Evolutionary conservation across 2,888 invertebrate genomes (phyloP).

Genomic region (Furcula furcula): DNA sequence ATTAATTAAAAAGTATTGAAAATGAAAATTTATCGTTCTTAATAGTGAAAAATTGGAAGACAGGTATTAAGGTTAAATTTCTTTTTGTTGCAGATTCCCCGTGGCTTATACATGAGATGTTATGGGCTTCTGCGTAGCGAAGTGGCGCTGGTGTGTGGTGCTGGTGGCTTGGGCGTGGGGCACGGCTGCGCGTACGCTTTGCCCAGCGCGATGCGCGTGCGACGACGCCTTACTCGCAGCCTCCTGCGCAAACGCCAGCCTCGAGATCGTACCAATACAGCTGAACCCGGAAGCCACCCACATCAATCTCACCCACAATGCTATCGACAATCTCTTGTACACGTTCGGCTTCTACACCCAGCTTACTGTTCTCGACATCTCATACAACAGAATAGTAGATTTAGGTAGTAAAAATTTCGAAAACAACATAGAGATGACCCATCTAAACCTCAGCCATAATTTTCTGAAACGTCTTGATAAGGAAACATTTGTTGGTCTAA

Average conservation of each 20-base stretch:
- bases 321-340: slow-evolving; percentile 89
- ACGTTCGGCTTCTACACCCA: slow-evolving; percentile 91
- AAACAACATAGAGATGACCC: slow-evolving; percentile 86
- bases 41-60: no score
- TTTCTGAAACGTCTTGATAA: slow-evolving; percentile 86
- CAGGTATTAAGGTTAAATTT: no score
- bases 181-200: slow-evolving; percentile 83
- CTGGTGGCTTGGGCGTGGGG: slow-evolving; percentile 80
- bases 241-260: slow-evolving; percentile 88
- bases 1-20: no score
- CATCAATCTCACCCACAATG: slow-evolving; percentile 92
- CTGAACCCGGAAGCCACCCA: slow-evolving; percentile 92
- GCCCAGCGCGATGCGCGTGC: slow-evolving; percentile 91
- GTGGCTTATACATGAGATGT: slow-evolving; percentile 77
- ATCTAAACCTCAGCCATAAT: slow-evolving; percentile 90
- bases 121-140: slow-evolving; percentile 78
- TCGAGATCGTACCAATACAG: slow-evolving; percentile 94
- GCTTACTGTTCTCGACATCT: slow-evolving; percentile 90
- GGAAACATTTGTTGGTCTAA: slow-evolving; percentile 88
- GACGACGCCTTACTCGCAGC: slow-evolving; percentile 89
- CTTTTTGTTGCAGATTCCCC: slow-evolving; percentile 58
- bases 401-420: slow-evolving; percentile 92
- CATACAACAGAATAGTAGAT: slow-evolving; percentile 89
- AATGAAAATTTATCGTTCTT: no score
- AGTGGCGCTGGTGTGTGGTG: slow-evolving; percentile 79